Base-by-base conservation (phyloP, 1,140 invertebrate genomes). In the Microplitis mediator region DNA sequence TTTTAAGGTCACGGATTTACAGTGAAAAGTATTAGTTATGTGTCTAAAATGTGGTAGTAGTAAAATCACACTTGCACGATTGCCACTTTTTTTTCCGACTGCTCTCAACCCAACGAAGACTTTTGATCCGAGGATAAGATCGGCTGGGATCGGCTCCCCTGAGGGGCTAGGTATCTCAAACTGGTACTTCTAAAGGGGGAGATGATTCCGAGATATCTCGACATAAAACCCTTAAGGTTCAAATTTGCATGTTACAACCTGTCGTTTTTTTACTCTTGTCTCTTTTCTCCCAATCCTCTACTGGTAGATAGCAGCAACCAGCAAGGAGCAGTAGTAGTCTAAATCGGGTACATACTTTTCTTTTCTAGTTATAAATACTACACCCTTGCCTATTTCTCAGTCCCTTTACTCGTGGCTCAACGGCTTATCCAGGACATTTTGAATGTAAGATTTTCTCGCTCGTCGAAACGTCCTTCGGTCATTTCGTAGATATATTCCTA, bases 191-290 rank as follows among this genome's bases (percentile, higher is more conserved):
- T 61, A 71, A 75, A 76, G 79, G 76, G 77, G 75, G 76, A 80
- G 79, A 84, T 84, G 84, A 85, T 85, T 84, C 84, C 77, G 78
- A 83, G 85, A 86, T 86, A 86, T 85, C 83, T 76, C 78, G 83
- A 86, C 85, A 86, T 86, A 86, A 86, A 86, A 86, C 81, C 85
- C 80, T 85, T 85, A 83, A 85, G 84, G 85, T 86, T 85, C 80
- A 85, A 86, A 86, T 86, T 86, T 86, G 85, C 85, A 86, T 86
- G 84, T 86, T 86, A 86, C 85, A 85, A 85, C 83, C 77, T 79
- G 69, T 74, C 74, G 72, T 72, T 36, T 76, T 73, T 75, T 45
- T 45, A 70, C 54, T 75, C 72, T 75, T 76, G 75, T 81, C 81
- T 73, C 74, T 73, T 69, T 69, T 54, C 56, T 58, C 16, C 16